Evolutionary conservation across 2,113 vertebrate genomes (phyloP).

Genomic region (Chloebia gouldiae): DNA sequence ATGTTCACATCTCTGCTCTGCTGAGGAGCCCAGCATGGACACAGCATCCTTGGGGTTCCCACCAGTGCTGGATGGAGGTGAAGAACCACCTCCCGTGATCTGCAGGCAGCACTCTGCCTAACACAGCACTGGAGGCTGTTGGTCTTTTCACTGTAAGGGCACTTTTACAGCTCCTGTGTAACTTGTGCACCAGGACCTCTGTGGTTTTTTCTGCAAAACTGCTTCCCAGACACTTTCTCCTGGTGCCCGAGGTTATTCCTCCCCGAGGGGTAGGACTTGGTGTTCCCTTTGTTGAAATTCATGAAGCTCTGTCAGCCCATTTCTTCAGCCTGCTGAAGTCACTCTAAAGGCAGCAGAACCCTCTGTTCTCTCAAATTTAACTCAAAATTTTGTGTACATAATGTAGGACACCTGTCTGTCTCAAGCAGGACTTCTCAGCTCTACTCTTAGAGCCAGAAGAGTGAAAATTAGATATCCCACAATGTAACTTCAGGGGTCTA

Average conservation of each 20-base stretch:
- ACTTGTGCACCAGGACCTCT: neutral
- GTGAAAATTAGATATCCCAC: neutral
- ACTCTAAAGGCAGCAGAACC: neutral
- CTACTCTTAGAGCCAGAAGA: neutral
- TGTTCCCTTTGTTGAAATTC: neutral
- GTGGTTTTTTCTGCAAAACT: neutral
- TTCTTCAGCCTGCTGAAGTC: neutral
- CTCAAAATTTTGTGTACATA: neutral
- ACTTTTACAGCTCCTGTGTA: neutral
- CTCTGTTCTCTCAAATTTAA: neutral
- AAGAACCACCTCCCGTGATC: neutral
- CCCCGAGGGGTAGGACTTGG: neutral
- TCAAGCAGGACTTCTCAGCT: neutral
- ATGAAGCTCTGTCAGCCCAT: neutral
- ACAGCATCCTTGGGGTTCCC: neutral
- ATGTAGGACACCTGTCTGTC: neutral
- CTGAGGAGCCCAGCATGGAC: neutral
- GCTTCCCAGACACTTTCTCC: neutral
- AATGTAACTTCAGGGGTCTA: constrained; percentile 2
- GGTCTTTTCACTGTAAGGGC: neutral
- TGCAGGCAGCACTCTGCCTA: neutral
- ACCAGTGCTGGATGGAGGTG: neutral
- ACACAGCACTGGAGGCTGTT: neutral
- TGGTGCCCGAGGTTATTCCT: neutral
- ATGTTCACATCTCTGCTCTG: neutral